Conservation (phyloP, 2,888 invertebrate species). For the Folsomia candida region DNA sequence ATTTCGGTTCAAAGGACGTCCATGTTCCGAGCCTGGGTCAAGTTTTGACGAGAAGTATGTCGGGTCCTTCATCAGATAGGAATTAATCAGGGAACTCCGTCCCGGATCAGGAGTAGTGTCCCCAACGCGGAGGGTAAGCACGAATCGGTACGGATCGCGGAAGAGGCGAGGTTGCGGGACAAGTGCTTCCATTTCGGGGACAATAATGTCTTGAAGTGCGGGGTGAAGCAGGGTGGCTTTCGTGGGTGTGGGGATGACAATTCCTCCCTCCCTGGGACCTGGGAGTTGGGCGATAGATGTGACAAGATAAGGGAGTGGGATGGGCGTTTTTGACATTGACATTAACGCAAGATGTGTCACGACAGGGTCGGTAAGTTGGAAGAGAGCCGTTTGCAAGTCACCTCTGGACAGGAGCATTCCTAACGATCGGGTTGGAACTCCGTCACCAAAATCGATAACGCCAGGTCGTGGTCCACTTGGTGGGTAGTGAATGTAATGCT, state of each 20-base stretch:
- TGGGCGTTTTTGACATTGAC: not conserved
- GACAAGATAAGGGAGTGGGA: conserved; percentile 9
- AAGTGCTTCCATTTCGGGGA: conserved; percentile 7
- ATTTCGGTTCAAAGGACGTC: conserved; percentile 8
- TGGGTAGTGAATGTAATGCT: conserved; percentile 9
- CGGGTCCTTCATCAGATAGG: not conserved
- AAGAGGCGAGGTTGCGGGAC: conserved; percentile 10
- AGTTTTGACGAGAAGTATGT: not conserved
- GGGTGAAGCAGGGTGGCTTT: not conserved
- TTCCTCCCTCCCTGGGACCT: not conserved
- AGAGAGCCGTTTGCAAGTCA: conserved; percentile 16
- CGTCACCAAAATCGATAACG: conserved; percentile 13
- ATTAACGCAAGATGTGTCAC: not conserved
- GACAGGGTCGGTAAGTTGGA: conserved; percentile 12
- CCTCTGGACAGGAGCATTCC: conserved; percentile 6
- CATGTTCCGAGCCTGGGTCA: not conserved
- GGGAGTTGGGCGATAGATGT: not conserved
- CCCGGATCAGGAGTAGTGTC: not conserved
- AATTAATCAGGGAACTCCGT: conserved; percentile 2
- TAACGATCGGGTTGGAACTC: not conserved
- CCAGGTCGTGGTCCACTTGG: not conserved
- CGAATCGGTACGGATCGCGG: not conserved
- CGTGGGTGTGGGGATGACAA: not conserved
- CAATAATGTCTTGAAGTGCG: not conserved
- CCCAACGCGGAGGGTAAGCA: conserved; percentile 6